These are phyloP conservation scores for Caenorhabditis remanei DNA, from an alignment of 1,140 invertebrate species.

Conservation along the genomic window DNA sequence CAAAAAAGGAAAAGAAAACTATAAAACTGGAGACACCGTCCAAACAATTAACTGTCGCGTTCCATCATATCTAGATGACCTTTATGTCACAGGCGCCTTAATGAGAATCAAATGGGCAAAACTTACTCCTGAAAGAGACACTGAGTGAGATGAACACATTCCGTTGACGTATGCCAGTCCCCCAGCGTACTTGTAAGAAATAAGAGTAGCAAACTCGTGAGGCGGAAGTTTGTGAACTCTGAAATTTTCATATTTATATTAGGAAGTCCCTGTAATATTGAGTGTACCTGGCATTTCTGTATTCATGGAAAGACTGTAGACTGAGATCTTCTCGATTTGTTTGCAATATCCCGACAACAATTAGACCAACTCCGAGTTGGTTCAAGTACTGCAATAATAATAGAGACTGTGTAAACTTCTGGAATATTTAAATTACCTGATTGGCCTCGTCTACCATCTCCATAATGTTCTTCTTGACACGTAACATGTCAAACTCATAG, in stretches of 20 bases:
- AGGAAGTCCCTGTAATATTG: neutral
- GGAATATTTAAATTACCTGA: constrained; percentile 57
- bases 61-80: constrained; percentile 18
- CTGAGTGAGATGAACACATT: constrained; percentile 71
- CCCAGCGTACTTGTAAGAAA: constrained; percentile 75
- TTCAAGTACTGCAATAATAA: constrained; percentile 72
- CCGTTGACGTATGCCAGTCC: constrained; percentile 74
- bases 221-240: constrained; percentile 69
- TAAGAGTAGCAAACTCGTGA: constrained; percentile 73
- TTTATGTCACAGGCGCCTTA: constrained; percentile 25
- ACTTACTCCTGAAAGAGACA: constrained; percentile 73
- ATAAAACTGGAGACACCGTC: constrained; percentile 33
- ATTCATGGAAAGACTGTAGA: constrained; percentile 77
- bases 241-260: neutral
- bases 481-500: constrained; percentile 66
- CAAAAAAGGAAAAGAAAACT: constrained; percentile 4
- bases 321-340: constrained; percentile 71
- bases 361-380: constrained; percentile 72
- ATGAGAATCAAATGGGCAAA: neutral
- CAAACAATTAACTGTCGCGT: constrained; percentile 9
- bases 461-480: constrained; percentile 69
- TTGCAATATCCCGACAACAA: constrained; percentile 73
- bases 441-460: constrained; percentile 71
- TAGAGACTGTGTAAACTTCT: neutral
- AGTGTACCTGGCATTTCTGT: constrained; percentile 64